Evolutionary conservation across 2,113 vertebrate species (phyloP), one percentile per base, ranked within the genome.

Genomic region (Chaetodon trifascialis): DNA sequence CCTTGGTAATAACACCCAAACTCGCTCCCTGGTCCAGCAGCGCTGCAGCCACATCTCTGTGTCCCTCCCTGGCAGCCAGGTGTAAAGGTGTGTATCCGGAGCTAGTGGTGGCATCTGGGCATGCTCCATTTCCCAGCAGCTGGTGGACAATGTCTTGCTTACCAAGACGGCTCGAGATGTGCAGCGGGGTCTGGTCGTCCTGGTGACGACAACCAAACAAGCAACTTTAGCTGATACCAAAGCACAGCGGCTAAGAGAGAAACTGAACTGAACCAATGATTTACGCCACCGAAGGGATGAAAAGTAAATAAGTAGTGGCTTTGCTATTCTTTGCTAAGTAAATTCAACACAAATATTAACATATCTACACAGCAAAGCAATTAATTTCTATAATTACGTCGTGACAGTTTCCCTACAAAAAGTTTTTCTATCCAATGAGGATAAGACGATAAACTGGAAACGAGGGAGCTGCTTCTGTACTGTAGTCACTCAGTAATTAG

Each of bases 131-230:
- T 44, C 96, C 95, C 30, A 99, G 88, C 70, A 99, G 92, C 93
- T 97, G 97, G 74, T 97, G 97, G 7, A 99, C 97, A 19, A 99
- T 99, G 76, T 99, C 98, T 0, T 96, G 97, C 86, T 99, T 99
- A 0, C 98, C 98, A 58, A 99, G 91, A 5, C 98, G 96, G 63
- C 97, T 97, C 11, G 98, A 96, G 85, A 99, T 99, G 92, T 99
- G 98, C 88, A 99, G 94, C 0, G 98, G 97, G 0, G 98, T 99
- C 94, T 99, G 98, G 91, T 99, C 97, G 66, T 99, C 98, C 98
- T 99, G 88, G 34, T 0, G 42, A 49, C 15, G 2, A 49, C 42
- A 59, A 44, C 12, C 44, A 47, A 58, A 73, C 25, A 59, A 21
- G 46, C 25, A 30, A 2, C 3, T 30, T 30, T 30, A 30, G 30